Evolutionary conservation across 1,140 invertebrate genomes (phyloP).

Genomic region (Elysia chlorotica): DNA sequence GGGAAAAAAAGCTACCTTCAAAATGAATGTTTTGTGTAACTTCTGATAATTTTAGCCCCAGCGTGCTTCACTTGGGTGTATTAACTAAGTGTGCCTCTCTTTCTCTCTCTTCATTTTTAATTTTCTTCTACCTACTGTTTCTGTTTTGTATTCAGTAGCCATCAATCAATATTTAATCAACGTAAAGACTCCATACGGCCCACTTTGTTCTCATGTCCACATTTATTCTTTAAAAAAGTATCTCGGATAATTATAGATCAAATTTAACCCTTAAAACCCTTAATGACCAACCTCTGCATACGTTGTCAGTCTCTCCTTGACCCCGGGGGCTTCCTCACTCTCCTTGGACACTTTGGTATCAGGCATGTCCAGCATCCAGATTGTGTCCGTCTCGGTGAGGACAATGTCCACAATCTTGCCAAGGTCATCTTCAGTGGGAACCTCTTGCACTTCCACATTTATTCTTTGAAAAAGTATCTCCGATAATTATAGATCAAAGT

Average conservation of each 20-base stretch:
- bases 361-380: constrained; percentile 57
- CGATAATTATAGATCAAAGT: too few species aligned
- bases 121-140: too few species aligned
- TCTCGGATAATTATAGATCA: not conserved
- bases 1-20: too few species aligned
- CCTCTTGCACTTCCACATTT: constrained; percentile 45
- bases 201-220: not conserved
- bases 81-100: too few species aligned
- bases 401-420: constrained; percentile 50
- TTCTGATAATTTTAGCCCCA: too few species aligned
- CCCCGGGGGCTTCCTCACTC: constrained; percentile 43
- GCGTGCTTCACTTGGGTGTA: too few species aligned
- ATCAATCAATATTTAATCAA: too few species aligned
- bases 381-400: constrained; percentile 58
- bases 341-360: constrained; percentile 51
- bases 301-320: constrained; percentile 48
- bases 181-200: too few species aligned
- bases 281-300: constrained; percentile 49
- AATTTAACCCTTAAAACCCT: not conserved
- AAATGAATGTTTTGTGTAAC: too few species aligned
- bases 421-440: constrained; percentile 47
- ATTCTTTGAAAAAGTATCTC: too few species aligned
- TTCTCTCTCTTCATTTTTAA: too few species aligned
- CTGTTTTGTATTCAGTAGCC: too few species aligned
- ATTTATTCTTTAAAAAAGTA: not conserved